Percentiles rank a stretch among this genome's conserved stretches.
Evolutionary conservation across 2,797 vertebrate genomes (phyloP).

Genomic region (Gastrophryne carolinensis): DNA sequence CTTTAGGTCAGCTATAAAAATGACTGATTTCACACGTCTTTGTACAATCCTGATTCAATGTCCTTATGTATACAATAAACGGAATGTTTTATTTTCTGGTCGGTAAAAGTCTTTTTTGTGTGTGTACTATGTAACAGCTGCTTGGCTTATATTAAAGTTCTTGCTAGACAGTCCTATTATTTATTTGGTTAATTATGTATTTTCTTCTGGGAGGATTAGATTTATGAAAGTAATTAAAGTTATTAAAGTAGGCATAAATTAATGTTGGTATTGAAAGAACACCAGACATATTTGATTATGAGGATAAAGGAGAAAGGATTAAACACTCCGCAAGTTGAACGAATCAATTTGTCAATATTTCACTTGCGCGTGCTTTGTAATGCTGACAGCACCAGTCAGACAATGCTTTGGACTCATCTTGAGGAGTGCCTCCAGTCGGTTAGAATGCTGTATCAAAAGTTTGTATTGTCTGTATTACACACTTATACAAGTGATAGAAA

Average conservation of each 20-base stretch:
- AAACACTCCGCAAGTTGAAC: conserved; percentile 3
- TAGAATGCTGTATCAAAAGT: no score
- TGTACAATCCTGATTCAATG: no score
- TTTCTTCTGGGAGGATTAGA: conserved; percentile 5
- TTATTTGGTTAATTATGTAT: conserved; percentile 17
- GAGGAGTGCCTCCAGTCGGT: no score
- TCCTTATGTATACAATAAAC: no score
- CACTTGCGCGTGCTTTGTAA: conserved; percentile 15
- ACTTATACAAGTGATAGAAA: no score
- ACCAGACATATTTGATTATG: conserved; percentile 29
- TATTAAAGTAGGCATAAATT: conserved; percentile 31
- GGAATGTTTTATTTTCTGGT: no score
- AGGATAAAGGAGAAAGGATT: conserved; percentile 26
- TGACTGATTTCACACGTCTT: no score
- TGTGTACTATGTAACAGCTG: neutral
- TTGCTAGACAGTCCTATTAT: conserved; percentile 4
- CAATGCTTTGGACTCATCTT: no score
- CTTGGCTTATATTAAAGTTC: neutral
- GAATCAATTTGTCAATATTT: conserved; percentile 11
- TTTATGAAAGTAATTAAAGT: conserved; percentile 31
- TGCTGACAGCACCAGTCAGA: neutral
- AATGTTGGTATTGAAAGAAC: conserved; percentile 21
- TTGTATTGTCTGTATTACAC: no score
- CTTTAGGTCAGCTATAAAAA: no score
- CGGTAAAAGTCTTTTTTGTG: neutral